Evolutionary conservation across 2,888 invertebrate genomes (phyloP), one percentile per base, ranked within the genome.

Genomic region (Ectemnius cavifrons): DNA sequence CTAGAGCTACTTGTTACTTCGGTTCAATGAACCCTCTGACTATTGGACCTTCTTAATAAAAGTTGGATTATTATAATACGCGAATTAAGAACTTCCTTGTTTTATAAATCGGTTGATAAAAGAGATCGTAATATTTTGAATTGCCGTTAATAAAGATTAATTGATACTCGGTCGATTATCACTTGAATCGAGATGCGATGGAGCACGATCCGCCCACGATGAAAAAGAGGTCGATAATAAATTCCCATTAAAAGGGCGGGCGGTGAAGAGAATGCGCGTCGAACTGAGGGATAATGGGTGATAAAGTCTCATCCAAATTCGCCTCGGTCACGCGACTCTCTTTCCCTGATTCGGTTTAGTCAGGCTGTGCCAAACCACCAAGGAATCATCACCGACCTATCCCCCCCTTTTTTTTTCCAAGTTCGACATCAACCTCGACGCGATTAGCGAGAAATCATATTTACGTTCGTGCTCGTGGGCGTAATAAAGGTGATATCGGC

Each of bases 371-470:
- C 37, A 11, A 37, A 37, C 37, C 8, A 1, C 64, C 67, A 68
- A 23, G 23, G 49, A 67, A 20, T 20, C 20, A 20, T n/a, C n/a
- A n/a, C n/a, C 20, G 20, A 23, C 23, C 23, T 23, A 23, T n/a
- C n/a, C n/a, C n/a, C n/a, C n/a, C 23, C 23, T 23, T 3, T 23
- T 23, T 23, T 20, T 23, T 23, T 23, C 23, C 2, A 23, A 23
- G 23, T 23, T 23, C 23, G 23, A 23, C 3, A 23, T 23, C 23
- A 23, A 23, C 20, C 20, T 20, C 20, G 1, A 66, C 73, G 63
- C 71, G 75, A 78, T 78, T 78, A 78, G 78, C 78, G 75, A 72
- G 78, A 78, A 78, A 78, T 78, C 69, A 78, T 78, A 75, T 78
- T 78, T 75, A 78, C 75, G 78, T 56, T 62, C 75, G 71, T 59